A percentile compares a stretch with the other conserved stretches of the same genome.
These are phyloP conservation scores for Gandaritis pyraliata DNA, from an alignment of 2,888 invertebrate genomes.

Conservation along the genomic window DNA sequence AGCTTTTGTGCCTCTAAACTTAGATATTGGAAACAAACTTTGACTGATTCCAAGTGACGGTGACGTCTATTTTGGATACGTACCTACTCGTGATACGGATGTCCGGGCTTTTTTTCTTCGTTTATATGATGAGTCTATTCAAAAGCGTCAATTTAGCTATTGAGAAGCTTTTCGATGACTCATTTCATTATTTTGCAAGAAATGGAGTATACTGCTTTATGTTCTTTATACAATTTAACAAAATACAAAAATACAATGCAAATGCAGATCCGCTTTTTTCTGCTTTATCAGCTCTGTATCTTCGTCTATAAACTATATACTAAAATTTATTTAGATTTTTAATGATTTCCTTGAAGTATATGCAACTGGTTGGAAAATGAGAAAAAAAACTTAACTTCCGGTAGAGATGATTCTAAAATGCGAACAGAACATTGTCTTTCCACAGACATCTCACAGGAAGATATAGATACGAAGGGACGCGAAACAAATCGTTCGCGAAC, in stretches of 20 bases:
- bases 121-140: not conserved
- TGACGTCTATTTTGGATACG: constrained; percentile 57
- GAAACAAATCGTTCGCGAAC: constrained; percentile 81
- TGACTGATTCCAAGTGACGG: constrained; percentile 70
- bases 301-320: no score
- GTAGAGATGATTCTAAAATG: constrained; percentile 20
- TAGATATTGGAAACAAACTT: constrained; percentile 72
- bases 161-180: no score
- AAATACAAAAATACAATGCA: no score
- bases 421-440: constrained; percentile 26
- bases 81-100: constrained; percentile 38
- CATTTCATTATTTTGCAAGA: no score
- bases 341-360: no score
- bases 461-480: constrained; percentile 62
- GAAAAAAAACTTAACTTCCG: not conserved
- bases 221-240: no score
- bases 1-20: constrained; percentile 39
- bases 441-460: constrained; percentile 38
- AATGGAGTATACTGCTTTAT: no score
- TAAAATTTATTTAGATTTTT: no score
- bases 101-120: constrained; percentile 43
- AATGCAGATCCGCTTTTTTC: no score
- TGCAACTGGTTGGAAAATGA: no score
- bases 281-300: no score
- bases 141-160: no score